Evolutionary conservation across 2,113 vertebrate species (phyloP).

Genomic region (Amphiprion ocellaris): DNA sequence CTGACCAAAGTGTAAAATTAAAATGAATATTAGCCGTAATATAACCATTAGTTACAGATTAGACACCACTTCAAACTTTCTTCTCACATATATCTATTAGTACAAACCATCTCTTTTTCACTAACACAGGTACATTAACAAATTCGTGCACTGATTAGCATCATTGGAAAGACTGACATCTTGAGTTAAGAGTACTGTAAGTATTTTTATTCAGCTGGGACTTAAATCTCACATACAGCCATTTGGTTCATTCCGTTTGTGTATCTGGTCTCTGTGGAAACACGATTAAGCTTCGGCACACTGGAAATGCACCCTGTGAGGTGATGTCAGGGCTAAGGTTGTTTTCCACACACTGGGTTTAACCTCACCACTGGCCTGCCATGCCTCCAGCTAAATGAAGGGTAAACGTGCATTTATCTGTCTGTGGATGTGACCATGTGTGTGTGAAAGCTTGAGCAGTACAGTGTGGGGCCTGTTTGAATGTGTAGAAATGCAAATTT

Average conservation of each 20-base stretch:
- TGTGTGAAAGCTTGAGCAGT: slow-evolving; percentile 18
- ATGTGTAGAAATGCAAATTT: slow-evolving; percentile 53
- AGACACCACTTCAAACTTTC: too few relatives aligned
- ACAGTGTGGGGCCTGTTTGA: slow-evolving; percentile 31
- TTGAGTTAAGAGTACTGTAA: not conserved
- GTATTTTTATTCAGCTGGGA: slow-evolving; percentile 15
- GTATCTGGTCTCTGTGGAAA: slow-evolving; percentile 17
- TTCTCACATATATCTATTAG: too few relatives aligned
- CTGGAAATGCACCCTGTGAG: slow-evolving; percentile 20
- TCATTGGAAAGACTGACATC: not conserved
- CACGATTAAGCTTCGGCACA: slow-evolving; percentile 18
- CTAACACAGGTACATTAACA: slow-evolving; percentile 11
- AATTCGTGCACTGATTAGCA: slow-evolving; percentile 1
- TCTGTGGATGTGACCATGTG: slow-evolving; percentile 10
- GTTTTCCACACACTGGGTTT: slow-evolving; percentile 17
- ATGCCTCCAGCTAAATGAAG: slow-evolving; percentile 33
- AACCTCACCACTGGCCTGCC: slow-evolving; percentile 2
- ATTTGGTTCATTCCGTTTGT: slow-evolving; percentile 2
- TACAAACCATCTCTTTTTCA: too few relatives aligned
- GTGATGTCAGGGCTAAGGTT: slow-evolving; percentile 21
- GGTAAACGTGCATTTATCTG: slow-evolving; percentile 14
- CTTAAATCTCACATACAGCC: not conserved
- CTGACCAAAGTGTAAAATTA: too few relatives aligned
- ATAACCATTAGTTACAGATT: too few relatives aligned
- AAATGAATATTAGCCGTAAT: too few relatives aligned